A percentile compares a stretch with the other conserved stretches of the same genome.
phyloP scores from a whole-genome alignment of 2,888 invertebrate species.

The Trachelus troglodyta region DNA sequence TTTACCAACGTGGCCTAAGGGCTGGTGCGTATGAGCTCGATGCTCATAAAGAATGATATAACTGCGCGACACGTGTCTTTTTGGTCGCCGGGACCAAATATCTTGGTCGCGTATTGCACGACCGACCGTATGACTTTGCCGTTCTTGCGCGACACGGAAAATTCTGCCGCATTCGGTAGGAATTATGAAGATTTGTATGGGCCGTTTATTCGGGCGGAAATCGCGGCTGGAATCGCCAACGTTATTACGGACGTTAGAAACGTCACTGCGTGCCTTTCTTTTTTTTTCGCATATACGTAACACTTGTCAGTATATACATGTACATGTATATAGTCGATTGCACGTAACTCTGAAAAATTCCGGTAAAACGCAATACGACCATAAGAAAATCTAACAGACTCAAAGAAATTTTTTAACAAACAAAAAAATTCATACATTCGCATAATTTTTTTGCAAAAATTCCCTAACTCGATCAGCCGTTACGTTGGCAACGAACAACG shows the following conservation, averaged over 20 bases:
- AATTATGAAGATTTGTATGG: slow-evolving; percentile 60
- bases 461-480: not conserved
- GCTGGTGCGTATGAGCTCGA: slow-evolving; percentile 14
- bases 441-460: not conserved
- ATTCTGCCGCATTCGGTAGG: slow-evolving; percentile 12
- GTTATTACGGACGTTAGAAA: not conserved
- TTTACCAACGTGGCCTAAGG: not conserved
- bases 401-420: not conserved
- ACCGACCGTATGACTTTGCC: not conserved
- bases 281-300: not conserved
- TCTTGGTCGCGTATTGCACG: not conserved
- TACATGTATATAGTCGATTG: not conserved
- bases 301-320: not conserved
- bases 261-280: not conserved
- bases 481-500: not conserved
- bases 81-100: slow-evolving; percentile 32
- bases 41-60: slow-evolving; percentile 65
- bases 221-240: not conserved
- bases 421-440: not conserved
- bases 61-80: slow-evolving; percentile 64
- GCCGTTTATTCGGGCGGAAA: slow-evolving; percentile 36
- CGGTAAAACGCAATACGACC: not conserved
- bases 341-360: not conserved
- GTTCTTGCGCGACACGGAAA: not conserved
- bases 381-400: not conserved